Percentiles rank a stretch among this genome's conserved stretches.
Conservation (phyloP, 1,140 invertebrate species). For the Penaeus chinensis region DNA sequence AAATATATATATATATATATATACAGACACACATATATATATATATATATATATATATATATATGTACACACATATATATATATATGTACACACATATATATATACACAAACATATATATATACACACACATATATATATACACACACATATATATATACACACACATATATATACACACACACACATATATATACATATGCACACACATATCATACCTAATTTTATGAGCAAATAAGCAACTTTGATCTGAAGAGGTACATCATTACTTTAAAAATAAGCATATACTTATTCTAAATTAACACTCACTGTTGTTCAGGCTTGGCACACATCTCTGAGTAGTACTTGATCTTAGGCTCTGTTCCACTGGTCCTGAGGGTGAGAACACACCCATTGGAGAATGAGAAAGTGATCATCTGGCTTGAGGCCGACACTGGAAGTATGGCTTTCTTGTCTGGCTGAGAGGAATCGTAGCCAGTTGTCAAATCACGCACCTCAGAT, state of each 20-base stretch:
- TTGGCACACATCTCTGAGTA: slow-evolving; percentile 90
- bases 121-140: no score
- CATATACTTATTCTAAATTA: background rate
- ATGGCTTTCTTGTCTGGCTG: slow-evolving; percentile 79
- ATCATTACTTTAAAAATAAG: background rate
- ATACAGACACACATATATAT: no score
- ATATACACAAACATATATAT: no score
- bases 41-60: no score
- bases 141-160: no score
- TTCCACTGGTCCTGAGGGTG: slow-evolving; percentile 95
- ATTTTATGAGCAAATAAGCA: no score
- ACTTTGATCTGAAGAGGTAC: background rate
- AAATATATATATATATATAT: no score
- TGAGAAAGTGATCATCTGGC: slow-evolving; percentile 97
- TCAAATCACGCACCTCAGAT: slow-evolving; percentile 84
- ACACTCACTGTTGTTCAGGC: slow-evolving; percentile 75
- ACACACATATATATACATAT: no score
- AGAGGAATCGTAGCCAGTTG: slow-evolving; percentile 86
- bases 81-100: no score
- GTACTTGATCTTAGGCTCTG: slow-evolving; percentile 98
- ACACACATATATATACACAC: no score
- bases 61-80: no score
- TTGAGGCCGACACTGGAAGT: slow-evolving; percentile 81
- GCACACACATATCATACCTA: no score
- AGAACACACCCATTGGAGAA: slow-evolving; percentile 83